Base-by-base conservation (phyloP, 2,888 invertebrate genomes). In the Emmelina monodactyla region DNA sequence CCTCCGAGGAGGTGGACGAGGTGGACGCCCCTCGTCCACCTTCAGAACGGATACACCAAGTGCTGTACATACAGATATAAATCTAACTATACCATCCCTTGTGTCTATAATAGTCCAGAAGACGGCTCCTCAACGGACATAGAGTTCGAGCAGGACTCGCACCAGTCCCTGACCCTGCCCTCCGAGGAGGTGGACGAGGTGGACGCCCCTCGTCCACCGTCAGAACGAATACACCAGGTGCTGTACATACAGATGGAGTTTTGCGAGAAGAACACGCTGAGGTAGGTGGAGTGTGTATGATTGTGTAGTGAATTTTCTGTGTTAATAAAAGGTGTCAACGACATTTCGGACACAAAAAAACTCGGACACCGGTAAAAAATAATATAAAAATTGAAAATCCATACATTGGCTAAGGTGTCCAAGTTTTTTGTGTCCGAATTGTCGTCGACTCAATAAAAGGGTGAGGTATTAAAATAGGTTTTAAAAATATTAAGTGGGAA, bases 241-340 rank as follows among this genome's bases (percentile, higher is more conserved):
- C 85, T 97, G 76, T 96, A 93, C 58, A 82, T 85, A 32, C 94
- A 98, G 80, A 99, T 99, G 99, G 98, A 99, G 72, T 97, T 95
- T 66, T 99, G 99, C 65, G 97, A 97, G 60, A 97, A 95, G 56
- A 93, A 92, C 50, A 99, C 98, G 0, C 41, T 76, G 16, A 16
- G 36, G 2, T 9, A 31, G 10, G n/a, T n/a, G n/a, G n/a, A n/a
- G n/a, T n/a, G n/a, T n/a, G n/a, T n/a, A n/a, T n/a, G n/a, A n/a
- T n/a, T n/a, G n/a, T n/a, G n/a, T n/a, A n/a, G n/a, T n/a, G n/a
- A n/a, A n/a, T n/a, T n/a, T n/a, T n/a, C n/a, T n/a, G n/a, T n/a
- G n/a, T n/a, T n/a, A n/a, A n/a, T n/a, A n/a, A n/a, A n/a, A n/a
- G n/a, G n/a, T n/a, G n/a, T n/a, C n/a, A n/a, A n/a, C n/a, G n/a